These are phyloP conservation scores for Archocentrus centrarchus DNA, from an alignment of 2,113 vertebrate species.

Conservation along the genomic window DNA sequence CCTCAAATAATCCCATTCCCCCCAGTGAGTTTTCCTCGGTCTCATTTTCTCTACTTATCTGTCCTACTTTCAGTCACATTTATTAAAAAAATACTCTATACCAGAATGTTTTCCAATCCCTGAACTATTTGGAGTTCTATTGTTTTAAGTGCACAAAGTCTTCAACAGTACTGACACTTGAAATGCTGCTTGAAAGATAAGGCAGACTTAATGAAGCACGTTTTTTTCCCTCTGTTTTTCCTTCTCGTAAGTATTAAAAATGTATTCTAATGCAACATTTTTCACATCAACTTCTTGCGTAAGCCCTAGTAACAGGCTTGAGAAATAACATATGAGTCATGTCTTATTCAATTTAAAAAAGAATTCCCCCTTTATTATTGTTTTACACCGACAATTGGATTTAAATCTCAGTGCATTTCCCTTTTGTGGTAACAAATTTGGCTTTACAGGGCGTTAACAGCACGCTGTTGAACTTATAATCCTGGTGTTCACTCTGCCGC, in stretches of 20 bases:
- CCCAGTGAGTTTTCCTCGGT: neutral
- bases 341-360: neutral
- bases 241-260: slow-evolving; percentile 28
- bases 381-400: neutral
- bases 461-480: slow-evolving; percentile 16
- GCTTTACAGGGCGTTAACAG: neutral
- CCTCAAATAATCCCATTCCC: slow-evolving; percentile 20
- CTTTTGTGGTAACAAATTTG: neutral
- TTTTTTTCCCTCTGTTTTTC: neutral
- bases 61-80: slow-evolving; percentile 52
- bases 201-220: slow-evolving; percentile 27
- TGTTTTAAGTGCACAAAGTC: slow-evolving; percentile 27
- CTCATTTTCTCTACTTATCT: slow-evolving; percentile 45
- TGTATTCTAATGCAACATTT: slow-evolving; percentile 9
- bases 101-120: slow-evolving; percentile 32
- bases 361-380: neutral
- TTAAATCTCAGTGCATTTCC: neutral
- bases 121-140: slow-evolving; percentile 30
- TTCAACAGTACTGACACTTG: neutral
- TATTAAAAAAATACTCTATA: slow-evolving; percentile 28
- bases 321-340: slow-evolving; percentile 13
- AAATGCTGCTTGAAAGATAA: slow-evolving; percentile 27
- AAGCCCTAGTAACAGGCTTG: neutral
- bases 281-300: neutral
- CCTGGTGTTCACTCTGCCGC: slow-evolving; percentile 27